Percentiles rank a stretch among this genome's conserved stretches.
These are phyloP conservation scores for Sminthurides bifidus DNA, from an alignment of 1,140 invertebrate species.

Conservation along the genomic window DNA sequence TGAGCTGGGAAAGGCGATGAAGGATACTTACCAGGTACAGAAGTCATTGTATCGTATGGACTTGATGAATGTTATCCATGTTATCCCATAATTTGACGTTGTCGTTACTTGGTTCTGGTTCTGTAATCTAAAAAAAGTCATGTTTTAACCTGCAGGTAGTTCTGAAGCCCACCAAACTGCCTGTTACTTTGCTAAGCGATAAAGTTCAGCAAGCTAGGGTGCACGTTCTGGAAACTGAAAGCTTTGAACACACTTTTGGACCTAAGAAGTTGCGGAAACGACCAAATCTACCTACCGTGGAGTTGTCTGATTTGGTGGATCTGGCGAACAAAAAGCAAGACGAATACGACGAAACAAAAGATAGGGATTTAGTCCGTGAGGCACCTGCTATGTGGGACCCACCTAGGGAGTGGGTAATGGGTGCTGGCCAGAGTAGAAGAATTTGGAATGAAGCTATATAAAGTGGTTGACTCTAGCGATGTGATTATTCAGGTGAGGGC, in stretches of 20 bases:
- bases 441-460: slow-evolving; percentile 99
- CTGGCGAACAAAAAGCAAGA: slow-evolving; percentile 54
- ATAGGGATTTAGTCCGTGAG: slow-evolving; percentile 65
- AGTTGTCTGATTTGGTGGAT: slow-evolving; percentile 58
- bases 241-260: slow-evolving; percentile 88
- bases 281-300: slow-evolving; percentile 63
- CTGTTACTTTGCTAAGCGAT: slow-evolving; percentile 88
- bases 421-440: slow-evolving; percentile 85
- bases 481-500: slow-evolving; percentile 70
- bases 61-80: not conserved
- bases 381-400: slow-evolving; percentile 57
- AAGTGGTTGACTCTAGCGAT: slow-evolving; percentile 98
- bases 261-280: slow-evolving; percentile 83
- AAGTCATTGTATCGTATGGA: not conserved
- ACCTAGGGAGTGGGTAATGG: slow-evolving; percentile 52
- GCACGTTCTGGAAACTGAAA: slow-evolving; percentile 90
- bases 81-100: not conserved
- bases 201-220: slow-evolving; percentile 71
- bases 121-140: not conserved
- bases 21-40: slow-evolving; percentile 80
- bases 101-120: not conserved
- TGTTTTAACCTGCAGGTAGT: slow-evolving; percentile 48
- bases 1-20: slow-evolving; percentile 71
- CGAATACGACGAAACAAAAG: slow-evolving; percentile 64
- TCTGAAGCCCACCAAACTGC: slow-evolving; percentile 90